phyloP scores from a whole-genome alignment of 2,888 invertebrate genomes.

The Plagodis dolabraria region DNA sequence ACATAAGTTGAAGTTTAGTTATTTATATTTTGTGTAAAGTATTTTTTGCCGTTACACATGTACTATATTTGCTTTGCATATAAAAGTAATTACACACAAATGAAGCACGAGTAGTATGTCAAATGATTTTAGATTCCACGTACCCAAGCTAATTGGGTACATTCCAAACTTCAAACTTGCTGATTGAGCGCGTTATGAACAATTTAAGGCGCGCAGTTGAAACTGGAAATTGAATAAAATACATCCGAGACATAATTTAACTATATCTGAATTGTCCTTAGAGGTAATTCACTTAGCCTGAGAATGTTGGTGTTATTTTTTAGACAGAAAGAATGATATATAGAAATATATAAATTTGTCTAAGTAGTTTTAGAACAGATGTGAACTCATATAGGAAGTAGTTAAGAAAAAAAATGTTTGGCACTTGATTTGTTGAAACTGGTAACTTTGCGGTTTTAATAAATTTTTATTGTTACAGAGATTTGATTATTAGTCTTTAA shows the following conservation, averaged over 20 bases:
- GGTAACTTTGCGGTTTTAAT: slow-evolving; percentile 20
- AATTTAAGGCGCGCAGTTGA: too few species aligned
- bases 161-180: too few species aligned
- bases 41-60: too few species aligned
- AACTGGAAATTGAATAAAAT: slow-evolving; percentile 22
- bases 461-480: background rate
- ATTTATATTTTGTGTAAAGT: background rate
- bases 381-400: slow-evolving; percentile 16
- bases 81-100: too few species aligned
- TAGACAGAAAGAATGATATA: slow-evolving; percentile 62
- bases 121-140: too few species aligned
- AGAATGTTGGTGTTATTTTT: slow-evolving; percentile 74
- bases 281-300: slow-evolving; percentile 67
- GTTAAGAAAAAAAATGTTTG: slow-evolving; percentile 44
- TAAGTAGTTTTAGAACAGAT: slow-evolving; percentile 24
- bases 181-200: too few species aligned
- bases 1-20: too few species aligned
- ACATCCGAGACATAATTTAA: slow-evolving; percentile 58
- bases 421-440: slow-evolving; percentile 46
- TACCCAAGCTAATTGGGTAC: too few species aligned
- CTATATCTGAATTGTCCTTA: slow-evolving; percentile 69
- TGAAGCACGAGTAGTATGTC: too few species aligned
- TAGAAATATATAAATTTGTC: slow-evolving; percentile 43
- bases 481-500: background rate
- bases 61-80: too few species aligned